phyloP scores from a whole-genome alignment of 2,888 invertebrate genomes.

The Ochropacha duplaris region DNA sequence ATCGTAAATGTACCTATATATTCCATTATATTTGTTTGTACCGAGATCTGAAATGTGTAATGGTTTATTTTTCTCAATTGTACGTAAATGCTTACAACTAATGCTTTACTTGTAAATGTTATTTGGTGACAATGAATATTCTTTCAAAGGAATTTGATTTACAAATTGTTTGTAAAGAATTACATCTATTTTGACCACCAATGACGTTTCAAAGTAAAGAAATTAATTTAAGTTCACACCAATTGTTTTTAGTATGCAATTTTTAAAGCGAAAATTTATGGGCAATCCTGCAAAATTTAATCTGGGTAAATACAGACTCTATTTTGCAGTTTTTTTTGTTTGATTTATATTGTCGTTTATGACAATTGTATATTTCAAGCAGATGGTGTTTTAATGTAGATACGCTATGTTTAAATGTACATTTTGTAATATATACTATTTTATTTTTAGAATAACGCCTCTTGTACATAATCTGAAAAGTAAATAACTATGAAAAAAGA shows the following conservation, averaged over 20 bases:
- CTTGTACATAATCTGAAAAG: constrained; percentile 73
- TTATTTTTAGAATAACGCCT: constrained; percentile 49
- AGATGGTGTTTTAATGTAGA: constrained; percentile 33
- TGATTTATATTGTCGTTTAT: not conserved
- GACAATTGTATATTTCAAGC: not conserved
- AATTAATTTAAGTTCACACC: not conserved
- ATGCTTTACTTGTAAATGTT: constrained; percentile 12
- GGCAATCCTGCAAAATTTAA: constrained; percentile 4
- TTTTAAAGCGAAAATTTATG: not conserved
- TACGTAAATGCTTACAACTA: constrained; percentile 6
- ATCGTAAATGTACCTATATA: constrained; percentile 5
- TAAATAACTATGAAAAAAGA: constrained; percentile 50
- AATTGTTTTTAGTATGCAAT: not conserved
- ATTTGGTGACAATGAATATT: constrained; percentile 17
- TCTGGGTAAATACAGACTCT: not conserved
- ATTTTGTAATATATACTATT: constrained; percentile 69
- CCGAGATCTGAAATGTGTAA: constrained; percentile 48
- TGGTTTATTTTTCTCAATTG: constrained; percentile 39
- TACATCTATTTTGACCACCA: not conserved
- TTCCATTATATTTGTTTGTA: constrained; percentile 18
- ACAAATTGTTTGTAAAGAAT: constrained; percentile 34
- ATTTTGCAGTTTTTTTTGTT: not conserved
- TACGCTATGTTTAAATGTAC: constrained; percentile 51
- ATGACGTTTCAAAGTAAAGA: constrained; percentile 1
- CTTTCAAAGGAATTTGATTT: constrained; percentile 32